Evolutionary conservation across 2,113 vertebrate species (phyloP).

Genomic region (Piliocolobus tephrosceles): DNA sequence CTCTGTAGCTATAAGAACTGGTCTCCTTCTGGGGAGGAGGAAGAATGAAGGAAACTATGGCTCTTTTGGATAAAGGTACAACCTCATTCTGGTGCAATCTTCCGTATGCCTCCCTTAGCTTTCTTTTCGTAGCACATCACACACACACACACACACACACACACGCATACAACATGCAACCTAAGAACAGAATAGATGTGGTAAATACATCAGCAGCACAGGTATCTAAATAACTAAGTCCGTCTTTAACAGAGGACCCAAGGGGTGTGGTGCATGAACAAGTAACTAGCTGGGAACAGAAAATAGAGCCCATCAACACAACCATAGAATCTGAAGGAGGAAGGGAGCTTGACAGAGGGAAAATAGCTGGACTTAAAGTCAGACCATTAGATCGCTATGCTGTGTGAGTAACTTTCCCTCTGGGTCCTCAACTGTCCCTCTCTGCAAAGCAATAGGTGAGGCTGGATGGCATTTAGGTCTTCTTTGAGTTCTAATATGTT

Average conservation of each 20-base stretch:
- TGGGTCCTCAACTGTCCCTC: neutral
- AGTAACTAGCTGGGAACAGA: neutral
- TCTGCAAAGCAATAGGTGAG: neutral
- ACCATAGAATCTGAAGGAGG: neutral
- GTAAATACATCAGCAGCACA: neutral
- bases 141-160: neutral
- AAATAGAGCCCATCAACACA: neutral
- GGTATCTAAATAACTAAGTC: neutral
- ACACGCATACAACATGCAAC: neutral
- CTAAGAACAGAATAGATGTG: neutral
- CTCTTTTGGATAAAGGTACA: neutral
- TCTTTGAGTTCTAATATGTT: neutral
- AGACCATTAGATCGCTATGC: neutral
- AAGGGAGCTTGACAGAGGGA: neutral
- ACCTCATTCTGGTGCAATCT: neutral
- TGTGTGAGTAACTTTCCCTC: neutral
- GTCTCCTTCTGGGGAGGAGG: neutral
- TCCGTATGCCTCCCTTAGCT: neutral
- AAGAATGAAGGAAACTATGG: neutral
- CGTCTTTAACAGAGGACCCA: neutral
- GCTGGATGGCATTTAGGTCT: neutral
- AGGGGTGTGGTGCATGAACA: rapidly evolving
- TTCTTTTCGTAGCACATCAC: neutral
- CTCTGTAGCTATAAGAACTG: neutral
- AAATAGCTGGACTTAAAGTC: neutral